phyloP scores from a whole-genome alignment of 2,888 invertebrate genomes.

The Amblyjoppa fuscipennis region DNA sequence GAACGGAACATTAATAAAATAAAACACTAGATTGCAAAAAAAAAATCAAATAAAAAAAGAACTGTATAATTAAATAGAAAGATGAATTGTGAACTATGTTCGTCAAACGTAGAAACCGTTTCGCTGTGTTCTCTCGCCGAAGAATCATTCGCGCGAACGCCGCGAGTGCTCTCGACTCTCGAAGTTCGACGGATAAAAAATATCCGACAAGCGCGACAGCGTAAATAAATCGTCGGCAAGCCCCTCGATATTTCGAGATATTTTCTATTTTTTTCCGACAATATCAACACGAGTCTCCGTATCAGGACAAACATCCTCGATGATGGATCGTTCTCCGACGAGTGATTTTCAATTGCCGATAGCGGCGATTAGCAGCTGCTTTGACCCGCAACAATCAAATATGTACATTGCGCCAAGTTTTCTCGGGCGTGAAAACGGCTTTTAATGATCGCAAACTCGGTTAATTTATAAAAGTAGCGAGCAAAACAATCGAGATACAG shows the following conservation, averaged over 20 bases:
- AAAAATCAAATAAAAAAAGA: neutral
- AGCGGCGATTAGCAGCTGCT: conserved; percentile 1
- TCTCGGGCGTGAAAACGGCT: conserved; percentile 14
- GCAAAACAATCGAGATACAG: neutral
- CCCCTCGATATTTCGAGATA: neutral
- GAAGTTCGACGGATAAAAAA: neutral
- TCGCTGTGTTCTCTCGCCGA: neutral
- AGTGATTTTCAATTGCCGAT: neutral
- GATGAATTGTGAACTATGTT: neutral
- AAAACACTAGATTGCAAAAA: no score
- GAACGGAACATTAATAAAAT: no score
- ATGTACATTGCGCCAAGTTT: neutral
- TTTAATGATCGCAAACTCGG: conserved; percentile 12
- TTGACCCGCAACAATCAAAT: neutral
- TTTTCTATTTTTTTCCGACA: neutral
- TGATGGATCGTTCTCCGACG: neutral
- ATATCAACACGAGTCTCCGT: neutral
- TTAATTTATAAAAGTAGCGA: neutral
- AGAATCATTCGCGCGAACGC: no score
- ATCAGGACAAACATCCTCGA: neutral
- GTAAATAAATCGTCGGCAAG: neutral
- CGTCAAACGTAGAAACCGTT: neutral
- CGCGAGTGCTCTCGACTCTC: no score
- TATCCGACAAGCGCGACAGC: neutral
- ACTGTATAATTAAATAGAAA: neutral